phyloP scores from a whole-genome alignment of 2,113 vertebrate genomes.

The Ranitomeya variabilis region DNA sequence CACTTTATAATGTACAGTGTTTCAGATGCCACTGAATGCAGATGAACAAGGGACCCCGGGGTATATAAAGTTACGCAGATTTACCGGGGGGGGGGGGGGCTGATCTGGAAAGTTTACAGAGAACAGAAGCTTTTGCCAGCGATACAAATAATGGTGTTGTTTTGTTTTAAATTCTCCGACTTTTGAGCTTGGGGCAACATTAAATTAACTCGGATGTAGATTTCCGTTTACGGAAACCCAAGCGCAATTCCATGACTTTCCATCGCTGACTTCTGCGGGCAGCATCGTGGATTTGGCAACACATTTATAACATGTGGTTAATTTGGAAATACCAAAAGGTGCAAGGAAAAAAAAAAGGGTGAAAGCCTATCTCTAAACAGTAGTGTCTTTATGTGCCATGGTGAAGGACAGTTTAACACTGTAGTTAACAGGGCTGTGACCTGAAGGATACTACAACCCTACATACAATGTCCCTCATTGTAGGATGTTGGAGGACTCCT shows the following conservation, averaged over 20 bases:
- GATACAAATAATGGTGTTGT: not conserved
- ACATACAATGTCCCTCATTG: no score
- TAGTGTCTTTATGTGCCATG: not conserved
- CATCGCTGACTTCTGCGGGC: slow-evolving; percentile 4
- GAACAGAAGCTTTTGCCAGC: slow-evolving; percentile 18
- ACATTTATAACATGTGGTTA: not conserved
- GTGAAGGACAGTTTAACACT: not conserved
- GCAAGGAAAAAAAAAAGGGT: not conserved
- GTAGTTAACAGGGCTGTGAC: no score
- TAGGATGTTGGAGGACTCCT: no score
- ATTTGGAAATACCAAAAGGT: not conserved
- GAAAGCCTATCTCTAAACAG: not conserved
- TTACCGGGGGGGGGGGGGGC: slow-evolving; percentile 7
- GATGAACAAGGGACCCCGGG: slow-evolving; percentile 10
- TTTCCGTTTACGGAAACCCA: slow-evolving; percentile 28
- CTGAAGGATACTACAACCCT: no score
- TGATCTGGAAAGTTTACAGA: slow-evolving; percentile 10
- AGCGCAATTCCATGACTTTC: slow-evolving; percentile 37
- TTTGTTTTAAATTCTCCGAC: slow-evolving; percentile 23
- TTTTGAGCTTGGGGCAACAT: slow-evolving; percentile 17
- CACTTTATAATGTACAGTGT: not conserved
- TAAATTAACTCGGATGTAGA: slow-evolving; percentile 10
- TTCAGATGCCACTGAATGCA: slow-evolving; percentile 37
- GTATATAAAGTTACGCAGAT: slow-evolving; percentile 32
- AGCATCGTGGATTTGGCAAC: not conserved